phyloP scores from a whole-genome alignment of 1,140 invertebrate species.

The Dendroctonus valens region DNA sequence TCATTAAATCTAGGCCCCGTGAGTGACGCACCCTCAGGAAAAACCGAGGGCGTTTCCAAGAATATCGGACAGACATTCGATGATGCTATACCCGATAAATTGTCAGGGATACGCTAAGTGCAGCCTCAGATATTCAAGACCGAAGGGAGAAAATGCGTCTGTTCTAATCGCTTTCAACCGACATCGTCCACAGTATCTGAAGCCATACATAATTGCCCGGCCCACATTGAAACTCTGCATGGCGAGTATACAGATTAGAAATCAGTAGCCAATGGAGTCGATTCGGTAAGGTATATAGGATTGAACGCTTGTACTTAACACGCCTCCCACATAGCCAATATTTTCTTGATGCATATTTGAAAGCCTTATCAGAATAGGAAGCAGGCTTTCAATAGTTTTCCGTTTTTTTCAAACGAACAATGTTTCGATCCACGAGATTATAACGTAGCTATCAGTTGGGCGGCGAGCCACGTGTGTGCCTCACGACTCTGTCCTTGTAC shows the following conservation, averaged over 20 bases:
- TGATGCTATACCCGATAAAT: conserved; percentile 76
- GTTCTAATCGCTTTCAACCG: conserved; percentile 72
- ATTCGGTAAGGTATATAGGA: conserved; percentile 72
- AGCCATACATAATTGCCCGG: conserved; percentile 67
- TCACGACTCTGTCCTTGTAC: conserved; percentile 70
- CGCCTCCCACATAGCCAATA: conserved; percentile 73
- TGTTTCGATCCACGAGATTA: conserved; percentile 77
- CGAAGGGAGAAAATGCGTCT: conserved; percentile 58
- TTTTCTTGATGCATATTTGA: conserved; percentile 67
- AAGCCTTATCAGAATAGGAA: conserved; percentile 61
- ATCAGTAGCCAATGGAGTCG: conserved; percentile 65
- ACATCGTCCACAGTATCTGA: conserved; percentile 59
- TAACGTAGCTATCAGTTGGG: conserved; percentile 79
- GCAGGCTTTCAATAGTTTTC: conserved; percentile 59
- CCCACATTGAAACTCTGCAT: conserved; percentile 62
- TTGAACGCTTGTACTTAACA: conserved; percentile 63
- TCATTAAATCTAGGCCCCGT: conserved; percentile 55
- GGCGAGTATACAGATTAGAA: conserved; percentile 69
- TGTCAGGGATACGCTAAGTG: conserved; percentile 65
- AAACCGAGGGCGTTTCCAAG: conserved; percentile 60
- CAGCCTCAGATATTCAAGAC: conserved; percentile 54
- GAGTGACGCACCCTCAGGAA: conserved; percentile 45
- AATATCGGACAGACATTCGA: conserved; percentile 62
- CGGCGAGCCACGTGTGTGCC: conserved; percentile 81
- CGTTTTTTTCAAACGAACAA: conserved; percentile 71